A percentile compares a stretch with the other conserved stretches of the same genome.
These are phyloP conservation scores for Pectinophora gossypiella DNA, from an alignment of 1,140 invertebrate species.

Conservation along the genomic window DNA sequence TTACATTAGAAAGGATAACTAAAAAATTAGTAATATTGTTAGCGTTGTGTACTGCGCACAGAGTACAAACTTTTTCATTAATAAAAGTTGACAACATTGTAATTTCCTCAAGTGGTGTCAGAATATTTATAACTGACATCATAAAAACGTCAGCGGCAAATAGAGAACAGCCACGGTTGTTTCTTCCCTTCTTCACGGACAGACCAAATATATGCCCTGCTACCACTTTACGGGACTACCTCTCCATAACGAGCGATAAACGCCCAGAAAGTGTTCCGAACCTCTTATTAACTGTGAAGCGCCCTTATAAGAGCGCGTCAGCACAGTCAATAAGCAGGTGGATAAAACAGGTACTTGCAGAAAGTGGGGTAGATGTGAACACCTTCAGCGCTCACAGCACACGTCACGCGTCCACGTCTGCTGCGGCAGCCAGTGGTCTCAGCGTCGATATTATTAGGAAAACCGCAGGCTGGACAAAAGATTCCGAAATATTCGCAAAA, in stretches of 20 bases:
- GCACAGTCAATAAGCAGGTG: slow-evolving; percentile 33
- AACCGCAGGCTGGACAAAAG: slow-evolving; percentile 27
- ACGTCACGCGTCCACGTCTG: slow-evolving; percentile 29
- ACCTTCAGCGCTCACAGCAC: slow-evolving; percentile 28
- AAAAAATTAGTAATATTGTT: no score
- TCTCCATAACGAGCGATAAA: not conserved
- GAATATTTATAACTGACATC: slow-evolving; percentile 15
- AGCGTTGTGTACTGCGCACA: slow-evolving; percentile 26
- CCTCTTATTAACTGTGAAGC: slow-evolving; percentile 10
- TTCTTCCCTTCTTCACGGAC: slow-evolving; percentile 16
- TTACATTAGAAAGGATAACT: slow-evolving; percentile 10
- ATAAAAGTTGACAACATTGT: slow-evolving; percentile 21
- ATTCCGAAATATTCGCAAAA: slow-evolving; percentile 29
- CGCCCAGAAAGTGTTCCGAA: not conserved
- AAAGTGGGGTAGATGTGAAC: slow-evolving; percentile 26
- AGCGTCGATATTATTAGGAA: slow-evolving; percentile 27
- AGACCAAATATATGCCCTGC: slow-evolving; percentile 4
- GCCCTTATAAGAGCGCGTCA: slow-evolving; percentile 15
- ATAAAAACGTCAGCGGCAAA: slow-evolving; percentile 22
- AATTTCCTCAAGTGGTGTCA: not conserved
- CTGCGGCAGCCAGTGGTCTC: slow-evolving; percentile 20
- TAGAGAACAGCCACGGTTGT: slow-evolving; percentile 12
- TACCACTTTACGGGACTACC: not conserved
- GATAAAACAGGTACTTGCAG: slow-evolving; percentile 26
- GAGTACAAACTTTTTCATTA: slow-evolving; percentile 24